Percentiles rank a stretch among this genome's conserved stretches.
phyloP scores from a whole-genome alignment of 1,140 invertebrate genomes.

The Drosophila subobscura region DNA sequence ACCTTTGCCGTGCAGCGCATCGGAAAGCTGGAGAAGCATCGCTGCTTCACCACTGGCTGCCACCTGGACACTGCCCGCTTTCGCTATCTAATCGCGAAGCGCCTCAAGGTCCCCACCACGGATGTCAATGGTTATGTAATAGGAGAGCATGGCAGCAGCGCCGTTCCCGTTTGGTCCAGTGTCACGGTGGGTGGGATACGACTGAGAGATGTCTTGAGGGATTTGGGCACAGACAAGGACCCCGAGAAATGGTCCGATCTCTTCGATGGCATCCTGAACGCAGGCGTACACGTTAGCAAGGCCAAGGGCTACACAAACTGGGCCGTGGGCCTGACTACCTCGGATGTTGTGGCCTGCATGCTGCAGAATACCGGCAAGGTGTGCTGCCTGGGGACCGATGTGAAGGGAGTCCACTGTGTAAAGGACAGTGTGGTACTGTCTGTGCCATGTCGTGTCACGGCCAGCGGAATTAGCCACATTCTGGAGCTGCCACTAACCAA shows the following conservation, averaged over 20 bases:
- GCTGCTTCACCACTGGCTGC: constrained; percentile 94
- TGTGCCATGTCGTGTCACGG: constrained; percentile 86
- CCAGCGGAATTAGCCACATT: constrained; percentile 33
- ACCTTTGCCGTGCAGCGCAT: constrained; percentile 95
- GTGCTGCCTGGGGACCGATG: constrained; percentile 91
- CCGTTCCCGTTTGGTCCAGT: constrained; percentile 94
- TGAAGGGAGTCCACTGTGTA: constrained; percentile 91
- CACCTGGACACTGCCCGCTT: constrained; percentile 94
- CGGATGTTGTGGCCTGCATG: constrained; percentile 88
- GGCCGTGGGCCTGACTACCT: constrained; percentile 92
- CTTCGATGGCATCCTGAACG: constrained; percentile 89
- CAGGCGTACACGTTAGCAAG: constrained; percentile 91
- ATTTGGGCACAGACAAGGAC: constrained; percentile 88
- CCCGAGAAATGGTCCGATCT: constrained; percentile 90
- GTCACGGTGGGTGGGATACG: constrained; percentile 72
- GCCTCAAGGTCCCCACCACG: constrained; percentile 89
- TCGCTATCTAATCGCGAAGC: constrained; percentile 91
- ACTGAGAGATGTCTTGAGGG: constrained; percentile 88
- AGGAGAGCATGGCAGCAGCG: constrained; percentile 91
- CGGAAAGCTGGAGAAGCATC: constrained; percentile 91
- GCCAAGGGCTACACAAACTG: constrained; percentile 94
- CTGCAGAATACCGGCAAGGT: constrained; percentile 89
- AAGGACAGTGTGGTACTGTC: constrained; percentile 92
- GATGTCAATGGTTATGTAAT: constrained; percentile 94
- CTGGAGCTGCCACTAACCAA: constrained; percentile 22